These are phyloP conservation scores for Nibea albiflora DNA, from an alignment of 2,113 vertebrate species.

Conservation along the genomic window DNA sequence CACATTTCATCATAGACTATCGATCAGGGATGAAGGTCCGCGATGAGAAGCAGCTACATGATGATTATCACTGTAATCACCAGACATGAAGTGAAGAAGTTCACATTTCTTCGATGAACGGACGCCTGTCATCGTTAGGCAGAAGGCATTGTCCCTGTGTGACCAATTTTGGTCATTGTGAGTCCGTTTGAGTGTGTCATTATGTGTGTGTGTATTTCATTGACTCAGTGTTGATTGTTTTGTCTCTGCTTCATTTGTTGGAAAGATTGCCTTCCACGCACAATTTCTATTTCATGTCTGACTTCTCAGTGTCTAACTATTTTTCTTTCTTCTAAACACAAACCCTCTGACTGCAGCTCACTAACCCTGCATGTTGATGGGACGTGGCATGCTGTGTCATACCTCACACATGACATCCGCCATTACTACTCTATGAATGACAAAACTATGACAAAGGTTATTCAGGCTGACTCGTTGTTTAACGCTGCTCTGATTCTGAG, in stretches of 20 bases:
- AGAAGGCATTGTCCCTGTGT: neutral
- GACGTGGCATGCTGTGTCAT: conserved; percentile 39
- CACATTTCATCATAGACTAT: conserved; percentile 20
- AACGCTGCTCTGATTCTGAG: neutral
- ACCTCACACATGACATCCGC: neutral
- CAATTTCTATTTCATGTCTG: neutral
- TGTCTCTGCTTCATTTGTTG: conserved; percentile 3
- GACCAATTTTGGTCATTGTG: neutral
- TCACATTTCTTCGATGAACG: neutral
- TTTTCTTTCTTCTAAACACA: too few species aligned
- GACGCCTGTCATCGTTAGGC: neutral
- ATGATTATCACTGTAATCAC: neutral
- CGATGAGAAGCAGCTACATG: neutral
- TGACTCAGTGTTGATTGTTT: neutral
- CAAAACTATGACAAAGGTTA: neutral
- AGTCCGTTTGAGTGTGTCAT: conserved; percentile 1
- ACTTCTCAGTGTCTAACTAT: neutral
- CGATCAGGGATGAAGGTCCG: neutral
- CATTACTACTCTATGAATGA: neutral
- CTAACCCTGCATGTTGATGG: conserved; percentile 37
- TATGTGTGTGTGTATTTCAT: conserved; percentile 3
- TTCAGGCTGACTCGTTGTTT: neutral
- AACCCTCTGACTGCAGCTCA: neutral
- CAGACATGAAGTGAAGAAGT: neutral
- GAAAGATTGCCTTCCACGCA: neutral